A percentile compares a stretch with the other conserved stretches of the same genome.
Evolutionary conservation across 2,888 invertebrate genomes (phyloP).

Genomic region (Apoda limacodes): DNA sequence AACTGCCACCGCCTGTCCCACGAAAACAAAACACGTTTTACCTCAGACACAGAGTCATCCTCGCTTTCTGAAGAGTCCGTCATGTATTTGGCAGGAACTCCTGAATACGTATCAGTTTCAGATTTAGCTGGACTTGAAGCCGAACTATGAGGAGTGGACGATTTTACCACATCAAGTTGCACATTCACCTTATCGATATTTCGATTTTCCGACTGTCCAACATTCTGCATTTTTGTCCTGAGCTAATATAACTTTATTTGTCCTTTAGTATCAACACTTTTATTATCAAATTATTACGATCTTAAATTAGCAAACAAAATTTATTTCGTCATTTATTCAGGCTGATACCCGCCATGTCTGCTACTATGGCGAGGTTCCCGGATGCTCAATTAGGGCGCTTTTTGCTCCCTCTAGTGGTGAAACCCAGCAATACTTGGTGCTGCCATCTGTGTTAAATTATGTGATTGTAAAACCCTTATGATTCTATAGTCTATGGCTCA

Average conservation of each 20-base stretch:
- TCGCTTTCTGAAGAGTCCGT: constrained; percentile 96
- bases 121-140: constrained; percentile 86
- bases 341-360: constrained; percentile 84
- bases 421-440: constrained; percentile 42
- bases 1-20: constrained; percentile 64
- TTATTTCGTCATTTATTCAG: constrained; percentile 75
- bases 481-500: constrained; percentile 2
- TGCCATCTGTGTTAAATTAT: constrained; percentile 52
- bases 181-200: constrained; percentile 84
- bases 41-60: constrained; percentile 97
- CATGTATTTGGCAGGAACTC: constrained; percentile 88
- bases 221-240: constrained; percentile 93
- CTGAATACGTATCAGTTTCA: constrained; percentile 88
- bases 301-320: constrained; percentile 69
- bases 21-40: constrained; percentile 75
- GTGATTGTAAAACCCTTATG: no score
- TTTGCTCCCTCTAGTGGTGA: constrained; percentile 59
- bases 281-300: constrained; percentile 66
- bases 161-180: constrained; percentile 77
- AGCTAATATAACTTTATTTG: constrained; percentile 67
- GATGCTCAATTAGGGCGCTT: constrained; percentile 72
- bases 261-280: constrained; percentile 68
- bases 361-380: constrained; percentile 80
- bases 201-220: constrained; percentile 87
- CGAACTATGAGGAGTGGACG: constrained; percentile 87